A percentile compares a stretch with the other conserved stretches of the same genome.
Evolutionary conservation across 2,888 invertebrate genomes (phyloP).

Genomic region (Hyalella azteca): DNA sequence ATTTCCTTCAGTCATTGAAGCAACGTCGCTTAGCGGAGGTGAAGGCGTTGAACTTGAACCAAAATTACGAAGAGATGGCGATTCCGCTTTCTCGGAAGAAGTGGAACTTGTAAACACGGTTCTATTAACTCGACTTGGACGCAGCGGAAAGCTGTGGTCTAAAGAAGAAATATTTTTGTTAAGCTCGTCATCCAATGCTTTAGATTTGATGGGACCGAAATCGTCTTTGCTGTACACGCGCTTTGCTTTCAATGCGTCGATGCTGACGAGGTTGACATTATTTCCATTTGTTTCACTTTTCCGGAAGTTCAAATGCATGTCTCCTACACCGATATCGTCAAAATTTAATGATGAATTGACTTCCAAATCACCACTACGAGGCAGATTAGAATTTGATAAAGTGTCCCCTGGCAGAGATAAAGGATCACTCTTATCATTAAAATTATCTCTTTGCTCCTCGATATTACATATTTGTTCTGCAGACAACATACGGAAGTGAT

Average conservation of each 20-base stretch:
- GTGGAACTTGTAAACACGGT: too few species aligned
- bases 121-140: background rate
- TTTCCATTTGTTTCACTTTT: background rate
- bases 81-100: too few species aligned
- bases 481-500: conserved; percentile 26
- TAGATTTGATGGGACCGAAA: conserved; percentile 45
- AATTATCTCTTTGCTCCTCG: too few species aligned
- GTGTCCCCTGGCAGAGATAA: background rate
- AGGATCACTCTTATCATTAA: background rate
- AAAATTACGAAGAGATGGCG: too few species aligned
- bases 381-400: background rate
- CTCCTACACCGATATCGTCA: too few species aligned
- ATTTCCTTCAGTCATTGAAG: background rate
- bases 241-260: background rate
- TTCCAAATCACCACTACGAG: background rate
- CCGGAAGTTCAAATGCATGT: background rate
- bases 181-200: conserved; percentile 44
- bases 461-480: too few species aligned
- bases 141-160: conserved; percentile 26
- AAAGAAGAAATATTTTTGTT: conserved; percentile 50
- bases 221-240: conserved; percentile 51
- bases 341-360: background rate
- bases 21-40: background rate
- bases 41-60: too few species aligned
- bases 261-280: background rate